Conservation (phyloP, 1,140 invertebrate species). For the Sweltsa coloradensis region DNA sequence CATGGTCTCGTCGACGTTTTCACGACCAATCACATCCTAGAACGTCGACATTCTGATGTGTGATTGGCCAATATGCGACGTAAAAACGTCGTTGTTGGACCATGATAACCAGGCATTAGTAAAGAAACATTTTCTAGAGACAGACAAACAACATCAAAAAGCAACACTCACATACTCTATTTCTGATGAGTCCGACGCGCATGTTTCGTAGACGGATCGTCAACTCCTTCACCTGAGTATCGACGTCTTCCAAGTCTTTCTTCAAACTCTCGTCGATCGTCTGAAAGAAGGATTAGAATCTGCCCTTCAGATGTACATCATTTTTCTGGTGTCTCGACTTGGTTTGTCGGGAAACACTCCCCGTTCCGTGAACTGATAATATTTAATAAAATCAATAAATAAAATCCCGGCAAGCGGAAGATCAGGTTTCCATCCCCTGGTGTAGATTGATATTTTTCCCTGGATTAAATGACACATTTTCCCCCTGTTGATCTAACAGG, state of each 20-base stretch:
- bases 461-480: no score
- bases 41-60: no score
- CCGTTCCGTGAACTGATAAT: not conserved
- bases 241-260: not conserved
- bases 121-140: no score
- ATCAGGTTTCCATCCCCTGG: not conserved
- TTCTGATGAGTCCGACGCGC: not conserved
- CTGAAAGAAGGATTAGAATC: not conserved
- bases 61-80: no score
- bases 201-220: not conserved
- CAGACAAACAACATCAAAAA: no score
- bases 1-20: no score
- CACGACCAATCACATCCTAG: no score
- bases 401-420: not conserved
- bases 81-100: no score
- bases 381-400: not conserved
- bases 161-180: constrained; percentile 4
- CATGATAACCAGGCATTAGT: no score
- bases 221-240: not conserved
- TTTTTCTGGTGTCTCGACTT: not conserved
- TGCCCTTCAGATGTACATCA: not conserved
- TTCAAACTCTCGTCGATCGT: not conserved
- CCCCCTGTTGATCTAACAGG: no score
- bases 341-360: not conserved
- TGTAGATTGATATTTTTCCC: no score